Evolutionary conservation across 1,140 invertebrate species (phyloP).

Genomic region (Lanistes nyassanus): DNA sequence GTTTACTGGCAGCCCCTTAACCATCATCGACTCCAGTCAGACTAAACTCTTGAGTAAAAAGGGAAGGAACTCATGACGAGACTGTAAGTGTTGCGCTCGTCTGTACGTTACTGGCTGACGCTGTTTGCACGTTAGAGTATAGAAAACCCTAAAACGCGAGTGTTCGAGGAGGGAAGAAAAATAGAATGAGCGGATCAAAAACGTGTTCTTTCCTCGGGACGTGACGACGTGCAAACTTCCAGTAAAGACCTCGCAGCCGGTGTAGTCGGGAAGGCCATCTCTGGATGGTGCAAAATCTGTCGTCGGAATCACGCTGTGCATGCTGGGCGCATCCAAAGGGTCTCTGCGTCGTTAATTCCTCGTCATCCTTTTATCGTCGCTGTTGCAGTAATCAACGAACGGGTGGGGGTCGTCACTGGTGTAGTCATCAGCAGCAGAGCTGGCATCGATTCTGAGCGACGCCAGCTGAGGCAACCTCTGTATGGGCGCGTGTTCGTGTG

Average conservation of each 20-base stretch:
- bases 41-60: too few relatives aligned
- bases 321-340: not conserved
- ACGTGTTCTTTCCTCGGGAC: too few relatives aligned
- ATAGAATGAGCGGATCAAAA: too few relatives aligned
- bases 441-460: not conserved
- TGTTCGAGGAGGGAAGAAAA: too few relatives aligned
- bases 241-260: too few relatives aligned
- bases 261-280: too few relatives aligned
- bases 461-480: not conserved
- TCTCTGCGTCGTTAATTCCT: not conserved
- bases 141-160: too few relatives aligned
- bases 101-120: too few relatives aligned
- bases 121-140: too few relatives aligned
- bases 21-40: too few relatives aligned
- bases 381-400: not conserved
- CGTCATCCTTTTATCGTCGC: conserved; percentile 8
- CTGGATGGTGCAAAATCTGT: not conserved
- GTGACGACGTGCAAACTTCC: too few relatives aligned
- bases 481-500: not conserved
- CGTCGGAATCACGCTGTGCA: not conserved
- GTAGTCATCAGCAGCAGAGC: not conserved
- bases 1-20: conserved; percentile 6
- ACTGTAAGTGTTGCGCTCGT: not conserved
- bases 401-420: not conserved
- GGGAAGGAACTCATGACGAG: not conserved